Conservation (phyloP, 2,113 vertebrate genomes). For the Enhydra lutris region DNA sequence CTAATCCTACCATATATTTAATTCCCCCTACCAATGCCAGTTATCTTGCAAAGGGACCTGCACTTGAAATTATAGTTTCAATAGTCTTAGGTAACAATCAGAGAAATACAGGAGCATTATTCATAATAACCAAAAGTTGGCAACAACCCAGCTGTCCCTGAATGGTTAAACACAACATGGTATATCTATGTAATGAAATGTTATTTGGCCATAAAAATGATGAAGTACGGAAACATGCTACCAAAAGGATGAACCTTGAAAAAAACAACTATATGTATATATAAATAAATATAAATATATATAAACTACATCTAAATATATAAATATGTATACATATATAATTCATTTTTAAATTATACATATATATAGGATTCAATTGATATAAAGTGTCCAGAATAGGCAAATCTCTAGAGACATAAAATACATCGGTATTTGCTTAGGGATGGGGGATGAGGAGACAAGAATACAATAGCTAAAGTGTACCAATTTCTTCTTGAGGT, state of each 20-base stretch:
- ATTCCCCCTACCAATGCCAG: background rate
- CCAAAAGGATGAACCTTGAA: background rate
- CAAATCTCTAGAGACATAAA: background rate
- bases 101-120: background rate
- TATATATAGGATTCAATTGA: background rate
- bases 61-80: background rate
- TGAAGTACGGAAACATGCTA: too few relatives aligned
- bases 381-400: background rate
- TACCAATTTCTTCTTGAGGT: background rate
- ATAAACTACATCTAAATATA: too few relatives aligned
- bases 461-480: background rate
- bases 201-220: background rate
- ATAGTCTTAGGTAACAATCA: background rate
- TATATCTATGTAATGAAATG: background rate
- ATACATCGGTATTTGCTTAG: background rate
- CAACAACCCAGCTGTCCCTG: background rate
- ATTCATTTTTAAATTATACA: background rate
- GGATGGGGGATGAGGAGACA: background rate
- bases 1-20: background rate
- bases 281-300: too few relatives aligned
- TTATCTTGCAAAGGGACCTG: background rate
- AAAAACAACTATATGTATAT: background rate
- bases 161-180: background rate
- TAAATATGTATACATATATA: too few relatives aligned
- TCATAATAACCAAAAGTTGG: background rate